Evolutionary conservation across 2,888 invertebrate species (phyloP).

Genomic region (Drosophila hamatofila): DNA sequence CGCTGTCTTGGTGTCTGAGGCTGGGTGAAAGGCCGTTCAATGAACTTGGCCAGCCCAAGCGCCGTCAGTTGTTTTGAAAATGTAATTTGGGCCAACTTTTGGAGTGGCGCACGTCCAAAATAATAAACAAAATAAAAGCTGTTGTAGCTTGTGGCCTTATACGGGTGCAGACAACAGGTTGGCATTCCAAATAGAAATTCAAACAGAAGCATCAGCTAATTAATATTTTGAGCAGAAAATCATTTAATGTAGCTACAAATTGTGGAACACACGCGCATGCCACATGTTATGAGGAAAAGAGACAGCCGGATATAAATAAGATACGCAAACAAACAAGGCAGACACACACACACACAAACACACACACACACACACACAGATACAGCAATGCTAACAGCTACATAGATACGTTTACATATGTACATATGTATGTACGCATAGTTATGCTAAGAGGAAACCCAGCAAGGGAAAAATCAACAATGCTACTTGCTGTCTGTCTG

Average conservation of each 20-base stretch:
- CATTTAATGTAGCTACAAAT: conserved; percentile 65
- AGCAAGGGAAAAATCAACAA: conserved; percentile 61
- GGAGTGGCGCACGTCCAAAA: conserved; percentile 21
- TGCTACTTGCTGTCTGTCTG: conserved; percentile 10
- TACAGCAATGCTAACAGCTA: conserved; percentile 15
- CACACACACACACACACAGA: conserved; percentile 13
- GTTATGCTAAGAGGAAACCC: conserved; percentile 56
- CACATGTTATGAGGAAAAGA: conserved; percentile 19
- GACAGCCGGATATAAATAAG: conserved; percentile 43
- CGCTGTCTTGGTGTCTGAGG: conserved; percentile 9
- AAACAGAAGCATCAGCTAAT: conserved; percentile 53
- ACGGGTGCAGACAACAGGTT: conserved; percentile 33
- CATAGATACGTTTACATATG: conserved; percentile 34
- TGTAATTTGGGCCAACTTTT: conserved; percentile 46
- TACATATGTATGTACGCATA: conserved; percentile 28
- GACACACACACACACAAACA: neutral
- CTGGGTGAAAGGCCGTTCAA: conserved; percentile 71
- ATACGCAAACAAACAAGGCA: conserved; percentile 24
- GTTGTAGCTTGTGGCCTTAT: conserved; percentile 13
- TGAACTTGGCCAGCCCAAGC: conserved; percentile 56
- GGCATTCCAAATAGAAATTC: conserved; percentile 14
- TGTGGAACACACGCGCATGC: conserved; percentile 42
- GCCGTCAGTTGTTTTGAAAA: conserved; percentile 27
- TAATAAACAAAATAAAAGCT: neutral
- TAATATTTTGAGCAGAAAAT: conserved; percentile 70